These are phyloP conservation scores for Characodon lateralis DNA, from an alignment of 2,797 vertebrate species.

Conservation along the genomic window DNA sequence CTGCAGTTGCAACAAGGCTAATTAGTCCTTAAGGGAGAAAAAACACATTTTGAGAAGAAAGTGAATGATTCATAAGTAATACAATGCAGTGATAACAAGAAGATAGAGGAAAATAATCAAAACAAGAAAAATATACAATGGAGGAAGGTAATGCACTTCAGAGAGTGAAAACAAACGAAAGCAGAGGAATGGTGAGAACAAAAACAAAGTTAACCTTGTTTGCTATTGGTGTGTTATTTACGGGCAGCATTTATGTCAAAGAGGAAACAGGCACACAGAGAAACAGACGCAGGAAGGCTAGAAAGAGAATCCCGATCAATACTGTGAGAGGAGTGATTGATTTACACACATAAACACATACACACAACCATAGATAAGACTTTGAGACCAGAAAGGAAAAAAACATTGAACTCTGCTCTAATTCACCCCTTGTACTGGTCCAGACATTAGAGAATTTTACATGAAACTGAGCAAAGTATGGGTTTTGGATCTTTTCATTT, in stretches of 20 bases:
- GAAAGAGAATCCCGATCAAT: conserved; percentile 57
- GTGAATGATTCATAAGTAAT: conserved; percentile 51
- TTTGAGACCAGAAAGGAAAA: background rate
- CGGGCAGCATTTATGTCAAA: conserved; percentile 30
- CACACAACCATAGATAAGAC: conserved; percentile 30
- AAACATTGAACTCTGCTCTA: background rate
- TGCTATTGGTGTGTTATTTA: conserved; percentile 33
- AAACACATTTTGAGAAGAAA: conserved; percentile 61
- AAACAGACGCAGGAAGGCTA: conserved; percentile 44
- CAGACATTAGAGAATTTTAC: background rate
- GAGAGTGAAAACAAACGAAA: conserved; percentile 6
- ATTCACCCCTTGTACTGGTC: background rate
- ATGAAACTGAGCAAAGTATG: background rate
- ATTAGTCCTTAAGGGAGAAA: conserved; percentile 71
- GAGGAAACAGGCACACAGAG: conserved; percentile 30
- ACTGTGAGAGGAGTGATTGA: conserved; percentile 30
- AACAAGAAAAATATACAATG: conserved; percentile 55
- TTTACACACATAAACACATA: conserved; percentile 7
- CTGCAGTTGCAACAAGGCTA: conserved; percentile 64
- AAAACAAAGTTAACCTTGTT: conserved; percentile 26
- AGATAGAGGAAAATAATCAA: conserved; percentile 31
- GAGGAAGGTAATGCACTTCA: conserved; percentile 36
- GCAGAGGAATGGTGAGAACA: background rate
- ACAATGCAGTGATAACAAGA: conserved; percentile 49
- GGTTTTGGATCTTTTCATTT: background rate